A percentile compares a stretch with the other conserved stretches of the same genome.
Conservation (phyloP, 2,888 invertebrate genomes). For the Disparrhopalites patrizii region DNA sequence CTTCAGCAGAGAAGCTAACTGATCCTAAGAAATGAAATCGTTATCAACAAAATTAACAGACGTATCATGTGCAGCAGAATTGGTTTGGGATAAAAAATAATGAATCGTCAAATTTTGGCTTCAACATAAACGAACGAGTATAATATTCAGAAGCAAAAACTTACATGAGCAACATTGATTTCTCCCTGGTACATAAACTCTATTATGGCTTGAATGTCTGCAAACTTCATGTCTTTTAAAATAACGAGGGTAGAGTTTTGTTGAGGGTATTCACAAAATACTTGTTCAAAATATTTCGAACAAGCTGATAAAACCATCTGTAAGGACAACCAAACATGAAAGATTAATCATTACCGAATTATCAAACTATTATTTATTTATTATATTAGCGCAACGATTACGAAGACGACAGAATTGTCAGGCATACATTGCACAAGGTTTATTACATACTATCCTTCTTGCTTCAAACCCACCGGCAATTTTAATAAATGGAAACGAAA, state of each 20-base stretch:
- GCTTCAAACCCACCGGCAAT: too few species aligned
- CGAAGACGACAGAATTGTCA: too few species aligned
- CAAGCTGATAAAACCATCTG: constrained; percentile 87
- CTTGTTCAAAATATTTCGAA: constrained; percentile 83
- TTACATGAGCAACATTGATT: constrained; percentile 89
- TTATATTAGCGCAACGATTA: too few species aligned
- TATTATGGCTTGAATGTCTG: constrained; percentile 81
- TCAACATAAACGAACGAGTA: too few species aligned
- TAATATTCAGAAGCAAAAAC: too few species aligned
- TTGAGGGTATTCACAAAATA: constrained; percentile 75
- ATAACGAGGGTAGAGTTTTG: constrained; percentile 73
- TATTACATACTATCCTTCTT: too few species aligned
- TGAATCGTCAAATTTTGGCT: too few species aligned
- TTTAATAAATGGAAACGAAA: too few species aligned
- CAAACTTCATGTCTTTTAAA: constrained; percentile 85
- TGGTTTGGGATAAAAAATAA: neutral
- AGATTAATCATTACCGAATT: neutral
- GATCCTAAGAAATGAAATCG: constrained; percentile 63
- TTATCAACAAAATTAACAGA: too few species aligned
- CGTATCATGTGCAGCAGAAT: neutral
- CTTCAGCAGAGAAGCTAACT: constrained; percentile 78
- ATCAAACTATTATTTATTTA: too few species aligned
- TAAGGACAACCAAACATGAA: constrained; percentile 34
- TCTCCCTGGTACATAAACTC: constrained; percentile 96
- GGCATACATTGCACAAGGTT: too few species aligned